Percentiles rank a stretch among this genome's conserved stretches.
phyloP scores from a whole-genome alignment of 2,113 vertebrate species.

The Diadophis punctatus region DNA sequence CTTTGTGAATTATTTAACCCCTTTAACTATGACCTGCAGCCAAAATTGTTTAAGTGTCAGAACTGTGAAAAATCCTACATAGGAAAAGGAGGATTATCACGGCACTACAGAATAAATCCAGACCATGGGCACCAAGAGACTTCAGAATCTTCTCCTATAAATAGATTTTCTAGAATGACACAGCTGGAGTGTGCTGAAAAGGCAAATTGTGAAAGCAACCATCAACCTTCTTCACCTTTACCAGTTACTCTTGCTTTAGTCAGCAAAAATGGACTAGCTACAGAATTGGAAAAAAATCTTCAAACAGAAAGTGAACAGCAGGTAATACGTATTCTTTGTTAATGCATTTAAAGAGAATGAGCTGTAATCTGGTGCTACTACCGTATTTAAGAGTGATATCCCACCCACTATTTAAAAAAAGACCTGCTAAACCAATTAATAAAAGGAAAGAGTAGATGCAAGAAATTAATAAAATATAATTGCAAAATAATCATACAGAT shows the following conservation, averaged over 20 bases:
- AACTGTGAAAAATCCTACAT: conserved; percentile 92
- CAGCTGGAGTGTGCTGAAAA: conserved; percentile 8
- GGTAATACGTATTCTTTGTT: conserved; percentile 47
- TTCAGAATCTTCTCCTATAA: conserved; percentile 35
- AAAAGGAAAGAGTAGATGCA: background rate
- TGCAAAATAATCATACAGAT: background rate
- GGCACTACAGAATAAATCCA: conserved; percentile 90
- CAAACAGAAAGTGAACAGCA: conserved; percentile 38
- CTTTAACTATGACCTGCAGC: conserved; percentile 73
- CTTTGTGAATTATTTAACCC: conserved; percentile 46
- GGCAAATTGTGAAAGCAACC: background rate
- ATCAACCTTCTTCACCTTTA: background rate
- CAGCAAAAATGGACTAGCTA: conserved; percentile 25
- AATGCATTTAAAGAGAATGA: background rate
- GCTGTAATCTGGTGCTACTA: background rate
- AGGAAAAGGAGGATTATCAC: conserved; percentile 86
- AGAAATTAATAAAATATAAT: background rate
- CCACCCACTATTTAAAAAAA: background rate
- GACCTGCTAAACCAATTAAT: background rate
- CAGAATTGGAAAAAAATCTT: conserved; percentile 26
- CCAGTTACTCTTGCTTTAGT: background rate
- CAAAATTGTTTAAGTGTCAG: conserved; percentile 82
- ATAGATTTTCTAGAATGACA: conserved; percentile 35
- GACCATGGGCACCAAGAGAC: conserved; percentile 72
- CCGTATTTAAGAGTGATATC: background rate